Evolutionary conservation across 2,797 vertebrate species (phyloP).

Genomic region (Ctenochaetus hawaiiensis): DNA sequence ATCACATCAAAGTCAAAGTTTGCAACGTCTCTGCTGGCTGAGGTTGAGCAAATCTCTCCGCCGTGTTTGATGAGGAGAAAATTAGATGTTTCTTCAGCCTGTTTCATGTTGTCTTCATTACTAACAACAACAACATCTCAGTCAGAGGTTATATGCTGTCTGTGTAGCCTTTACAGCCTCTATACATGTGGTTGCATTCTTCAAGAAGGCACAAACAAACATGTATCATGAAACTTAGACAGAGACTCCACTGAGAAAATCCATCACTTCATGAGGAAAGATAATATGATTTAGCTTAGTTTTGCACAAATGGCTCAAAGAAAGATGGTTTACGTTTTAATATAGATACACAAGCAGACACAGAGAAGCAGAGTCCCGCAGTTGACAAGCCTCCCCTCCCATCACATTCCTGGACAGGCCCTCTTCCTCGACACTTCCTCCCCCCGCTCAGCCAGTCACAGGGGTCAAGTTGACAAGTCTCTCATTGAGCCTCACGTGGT

Average conservation of each 20-base stretch:
- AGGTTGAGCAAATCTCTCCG: slow-evolving; percentile 21
- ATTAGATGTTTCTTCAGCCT: not conserved
- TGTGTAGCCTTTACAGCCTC: not conserved
- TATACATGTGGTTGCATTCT: slow-evolving; percentile 8
- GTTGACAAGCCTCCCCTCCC: slow-evolving; percentile 76
- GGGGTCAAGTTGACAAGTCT: slow-evolving; percentile 84
- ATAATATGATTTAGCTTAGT: not conserved
- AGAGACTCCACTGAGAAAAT: not conserved
- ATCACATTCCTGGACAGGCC: slow-evolving; percentile 85
- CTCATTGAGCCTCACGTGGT: slow-evolving; percentile 76
- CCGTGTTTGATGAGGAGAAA: slow-evolving; percentile 19
- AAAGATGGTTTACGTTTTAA: slow-evolving; percentile 30
- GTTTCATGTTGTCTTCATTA: not conserved
- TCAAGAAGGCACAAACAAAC: not conserved
- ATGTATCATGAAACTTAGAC: not conserved
- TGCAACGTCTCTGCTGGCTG: slow-evolving; percentile 1
- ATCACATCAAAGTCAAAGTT: slow-evolving; percentile 20
- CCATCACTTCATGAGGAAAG: no score
- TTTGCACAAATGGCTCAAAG: slow-evolving; percentile 9
- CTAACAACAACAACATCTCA: slow-evolving; percentile 15
- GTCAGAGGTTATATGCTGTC: not conserved
- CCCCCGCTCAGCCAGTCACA: slow-evolving; percentile 71
- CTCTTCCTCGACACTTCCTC: slow-evolving; percentile 84
- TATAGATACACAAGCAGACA: slow-evolving; percentile 43
- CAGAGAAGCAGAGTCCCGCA: slow-evolving; percentile 46